Conservation (phyloP, 2,888 invertebrate genomes). For the Tipula unca region DNA sequence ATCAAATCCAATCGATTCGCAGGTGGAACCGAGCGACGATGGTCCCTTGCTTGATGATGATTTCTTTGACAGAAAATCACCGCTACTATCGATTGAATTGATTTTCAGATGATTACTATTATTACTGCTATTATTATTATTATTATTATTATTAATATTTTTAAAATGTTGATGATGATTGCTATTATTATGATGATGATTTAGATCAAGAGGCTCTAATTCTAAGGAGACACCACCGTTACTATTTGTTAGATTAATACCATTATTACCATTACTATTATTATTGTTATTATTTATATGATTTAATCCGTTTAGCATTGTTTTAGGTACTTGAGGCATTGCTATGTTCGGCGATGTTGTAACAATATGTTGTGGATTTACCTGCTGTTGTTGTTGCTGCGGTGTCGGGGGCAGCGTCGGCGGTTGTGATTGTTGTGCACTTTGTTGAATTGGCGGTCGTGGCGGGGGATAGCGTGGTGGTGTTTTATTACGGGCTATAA, state of each 20-base stretch:
- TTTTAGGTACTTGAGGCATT: conserved; percentile 22
- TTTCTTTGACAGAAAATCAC: conserved; percentile 22
- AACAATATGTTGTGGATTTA: conserved; percentile 25
- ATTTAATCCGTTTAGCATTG: background rate
- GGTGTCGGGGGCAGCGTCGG: background rate
- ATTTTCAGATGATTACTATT: conserved; percentile 2
- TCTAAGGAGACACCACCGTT: conserved; percentile 29
- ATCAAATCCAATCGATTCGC: conserved; percentile 34
- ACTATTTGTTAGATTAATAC: conserved; percentile 23
- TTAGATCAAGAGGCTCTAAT: conserved; percentile 33
- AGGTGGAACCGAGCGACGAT: conserved; percentile 28
- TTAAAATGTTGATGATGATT: background rate
- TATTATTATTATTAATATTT: background rate
- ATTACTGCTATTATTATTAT: background rate
- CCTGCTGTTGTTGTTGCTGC: conserved; percentile 23
- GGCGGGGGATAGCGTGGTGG: conserved; percentile 85
- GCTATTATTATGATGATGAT: conserved; percentile 24
- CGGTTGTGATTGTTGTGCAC: conserved; percentile 35
- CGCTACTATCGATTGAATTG: conserved; percentile 23
- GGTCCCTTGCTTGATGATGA: conserved; percentile 31
- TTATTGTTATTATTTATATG: conserved; percentile 22
- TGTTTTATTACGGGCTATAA: conserved; percentile 83
- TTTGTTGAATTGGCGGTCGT: conserved; percentile 50
- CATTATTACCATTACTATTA: conserved; percentile 24
- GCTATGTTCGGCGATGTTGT: background rate